Percentiles rank a stretch among this genome's conserved stretches.
phyloP scores from a whole-genome alignment of 2,797 vertebrate species.

The Poeciliopsis gracilis region DNA sequence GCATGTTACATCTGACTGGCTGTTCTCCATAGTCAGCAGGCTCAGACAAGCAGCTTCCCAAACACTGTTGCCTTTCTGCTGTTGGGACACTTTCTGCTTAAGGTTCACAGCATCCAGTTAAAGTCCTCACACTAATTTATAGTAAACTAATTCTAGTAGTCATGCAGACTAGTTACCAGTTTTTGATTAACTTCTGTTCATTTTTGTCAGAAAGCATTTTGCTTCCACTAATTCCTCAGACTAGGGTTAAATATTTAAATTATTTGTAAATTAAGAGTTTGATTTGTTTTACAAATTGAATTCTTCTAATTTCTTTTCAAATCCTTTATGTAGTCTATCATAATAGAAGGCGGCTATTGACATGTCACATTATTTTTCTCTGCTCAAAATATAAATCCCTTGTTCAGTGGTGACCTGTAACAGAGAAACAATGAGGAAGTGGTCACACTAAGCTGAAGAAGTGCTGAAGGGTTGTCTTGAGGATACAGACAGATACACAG shows the following conservation, averaged over 20 bases:
- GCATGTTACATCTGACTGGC: conserved; percentile 34
- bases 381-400: too few relatives aligned
- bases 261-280: neutral
- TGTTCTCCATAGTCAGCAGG: conserved; percentile 22
- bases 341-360: neutral
- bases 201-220: neutral
- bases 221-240: neutral
- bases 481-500: too few relatives aligned
- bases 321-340: neutral
- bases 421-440: too few relatives aligned
- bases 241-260: neutral
- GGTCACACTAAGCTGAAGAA: too few relatives aligned
- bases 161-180: neutral
- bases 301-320: neutral
- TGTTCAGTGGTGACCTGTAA: too few relatives aligned
- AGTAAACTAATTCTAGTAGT: neutral
- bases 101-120: neutral
- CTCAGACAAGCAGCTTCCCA: conserved; percentile 39
- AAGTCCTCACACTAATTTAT: neutral
- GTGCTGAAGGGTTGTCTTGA: too few relatives aligned
- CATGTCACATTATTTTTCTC: too few relatives aligned
- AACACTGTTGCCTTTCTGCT: conserved; percentile 30
- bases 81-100: neutral
- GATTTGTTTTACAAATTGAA: neutral
- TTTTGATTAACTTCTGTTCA: neutral